Evolutionary conservation across 2,888 invertebrate genomes (phyloP).

Genomic region (Prenolepis imparis): DNA sequence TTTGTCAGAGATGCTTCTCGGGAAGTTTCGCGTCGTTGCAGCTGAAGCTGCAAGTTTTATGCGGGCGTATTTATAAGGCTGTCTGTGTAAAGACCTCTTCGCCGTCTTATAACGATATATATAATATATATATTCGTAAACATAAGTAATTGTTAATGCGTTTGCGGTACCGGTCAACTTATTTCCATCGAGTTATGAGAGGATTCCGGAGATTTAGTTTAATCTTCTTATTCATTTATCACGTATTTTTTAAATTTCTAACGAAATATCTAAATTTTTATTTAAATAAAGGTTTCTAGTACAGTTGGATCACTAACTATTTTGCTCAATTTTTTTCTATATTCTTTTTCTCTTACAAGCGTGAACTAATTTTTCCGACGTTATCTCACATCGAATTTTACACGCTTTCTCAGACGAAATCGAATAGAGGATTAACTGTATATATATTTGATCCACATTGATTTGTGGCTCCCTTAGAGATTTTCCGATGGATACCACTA

Average conservation of each 20-base stretch:
- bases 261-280: not conserved
- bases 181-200: conserved; percentile 14
- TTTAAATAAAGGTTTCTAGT: not conserved
- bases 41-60: conserved; percentile 60
- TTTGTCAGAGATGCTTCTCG: conserved; percentile 55
- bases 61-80: conserved; percentile 54
- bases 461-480: conserved; percentile 32
- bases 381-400: conserved; percentile 31
- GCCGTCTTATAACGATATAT: conserved; percentile 18
- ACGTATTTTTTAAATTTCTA: not conserved
- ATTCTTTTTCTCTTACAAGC: not conserved
- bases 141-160: conserved; percentile 45
- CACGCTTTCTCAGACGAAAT: conserved; percentile 40
- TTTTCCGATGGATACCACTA: conserved; percentile 60
- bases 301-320: not conserved
- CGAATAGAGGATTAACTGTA: conserved; percentile 16
- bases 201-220: not conserved
- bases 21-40: conserved; percentile 54
- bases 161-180: conserved; percentile 2
- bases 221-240: not conserved
- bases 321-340: not conserved
- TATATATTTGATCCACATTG: conserved; percentile 34
- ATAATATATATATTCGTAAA: conserved; percentile 14
- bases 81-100: conserved; percentile 38
- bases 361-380: conserved; percentile 13